phyloP scores from a whole-genome alignment of 2,888 invertebrate genomes.

The Oegoconia quadripuncta region DNA sequence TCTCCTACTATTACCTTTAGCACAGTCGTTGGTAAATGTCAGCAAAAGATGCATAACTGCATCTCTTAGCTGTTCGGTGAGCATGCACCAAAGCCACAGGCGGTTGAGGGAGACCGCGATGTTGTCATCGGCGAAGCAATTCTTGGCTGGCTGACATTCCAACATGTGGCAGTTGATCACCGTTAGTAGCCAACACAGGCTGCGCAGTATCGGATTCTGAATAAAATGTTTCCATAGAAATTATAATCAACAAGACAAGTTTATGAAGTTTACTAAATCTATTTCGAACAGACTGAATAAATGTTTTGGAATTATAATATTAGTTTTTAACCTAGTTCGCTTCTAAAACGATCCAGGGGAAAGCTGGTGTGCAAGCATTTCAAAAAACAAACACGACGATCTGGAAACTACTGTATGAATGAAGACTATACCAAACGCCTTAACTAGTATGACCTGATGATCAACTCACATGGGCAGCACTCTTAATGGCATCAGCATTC shows the following conservation, averaged over 20 bases:
- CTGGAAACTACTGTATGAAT: too few species aligned
- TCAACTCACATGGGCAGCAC: constrained; percentile 46
- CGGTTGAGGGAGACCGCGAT: constrained; percentile 80
- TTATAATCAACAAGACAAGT: constrained; percentile 2
- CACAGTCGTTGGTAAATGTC: constrained; percentile 81
- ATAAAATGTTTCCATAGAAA: constrained; percentile 9
- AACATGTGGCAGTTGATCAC: constrained; percentile 80
- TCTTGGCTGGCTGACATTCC: constrained; percentile 75
- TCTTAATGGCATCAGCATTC: constrained; percentile 53
- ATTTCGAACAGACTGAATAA: too few species aligned
- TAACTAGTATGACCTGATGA: too few species aligned
- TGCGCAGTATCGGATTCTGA: constrained; percentile 75
- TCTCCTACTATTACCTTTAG: constrained; percentile 66
- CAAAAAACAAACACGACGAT: too few species aligned
- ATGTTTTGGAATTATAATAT: too few species aligned
- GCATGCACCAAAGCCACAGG: constrained; percentile 83
- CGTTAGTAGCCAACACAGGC: constrained; percentile 77
- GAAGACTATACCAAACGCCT: too few species aligned
- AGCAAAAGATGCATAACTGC: constrained; percentile 79
- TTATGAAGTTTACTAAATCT: too few species aligned
- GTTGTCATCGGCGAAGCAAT: constrained; percentile 71
- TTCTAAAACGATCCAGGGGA: too few species aligned
- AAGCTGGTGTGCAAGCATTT: too few species aligned
- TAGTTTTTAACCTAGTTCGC: too few species aligned
- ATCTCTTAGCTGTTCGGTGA: constrained; percentile 73